Evolutionary conservation across 2,797 vertebrate species (phyloP).

Genomic region (Podarcis lilfordi): DNA sequence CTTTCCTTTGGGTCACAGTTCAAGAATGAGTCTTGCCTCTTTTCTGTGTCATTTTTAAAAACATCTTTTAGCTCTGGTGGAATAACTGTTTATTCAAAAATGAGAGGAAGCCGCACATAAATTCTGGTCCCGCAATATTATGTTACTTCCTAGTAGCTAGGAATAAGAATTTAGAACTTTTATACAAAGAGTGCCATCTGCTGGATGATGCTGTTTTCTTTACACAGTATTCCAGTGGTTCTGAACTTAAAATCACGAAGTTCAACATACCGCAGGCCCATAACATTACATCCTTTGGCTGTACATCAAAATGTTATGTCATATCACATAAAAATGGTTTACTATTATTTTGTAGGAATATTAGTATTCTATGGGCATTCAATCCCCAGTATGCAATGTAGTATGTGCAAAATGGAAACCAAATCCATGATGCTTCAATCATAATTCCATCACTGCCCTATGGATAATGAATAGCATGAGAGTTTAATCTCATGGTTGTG

Average conservation of each 20-base stretch:
- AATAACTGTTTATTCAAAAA: background rate
- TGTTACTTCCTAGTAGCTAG: background rate
- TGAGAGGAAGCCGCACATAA: background rate
- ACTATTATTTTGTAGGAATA: background rate
- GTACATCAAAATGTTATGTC: background rate
- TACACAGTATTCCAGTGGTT: background rate
- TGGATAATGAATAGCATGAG: too few relatives aligned
- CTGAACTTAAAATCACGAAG: background rate
- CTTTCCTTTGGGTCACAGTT: too few relatives aligned
- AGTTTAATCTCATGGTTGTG: too few relatives aligned
- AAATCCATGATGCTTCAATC: too few relatives aligned
- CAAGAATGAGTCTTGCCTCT: background rate
- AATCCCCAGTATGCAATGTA: background rate
- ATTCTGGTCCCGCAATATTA: background rate
- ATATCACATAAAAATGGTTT: background rate
- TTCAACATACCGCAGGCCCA: background rate
- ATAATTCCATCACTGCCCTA: too few relatives aligned
- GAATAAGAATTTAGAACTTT: background rate
- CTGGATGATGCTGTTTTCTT: background rate
- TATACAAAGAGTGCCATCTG: conserved; percentile 17
- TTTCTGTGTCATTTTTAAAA: too few relatives aligned
- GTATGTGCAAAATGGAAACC: background rate
- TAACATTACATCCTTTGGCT: background rate
- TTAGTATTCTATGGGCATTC: background rate
- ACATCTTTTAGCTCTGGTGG: background rate